phyloP scores from a whole-genome alignment of 2,113 vertebrate genomes.

The Manacus vitellinus region DNA sequence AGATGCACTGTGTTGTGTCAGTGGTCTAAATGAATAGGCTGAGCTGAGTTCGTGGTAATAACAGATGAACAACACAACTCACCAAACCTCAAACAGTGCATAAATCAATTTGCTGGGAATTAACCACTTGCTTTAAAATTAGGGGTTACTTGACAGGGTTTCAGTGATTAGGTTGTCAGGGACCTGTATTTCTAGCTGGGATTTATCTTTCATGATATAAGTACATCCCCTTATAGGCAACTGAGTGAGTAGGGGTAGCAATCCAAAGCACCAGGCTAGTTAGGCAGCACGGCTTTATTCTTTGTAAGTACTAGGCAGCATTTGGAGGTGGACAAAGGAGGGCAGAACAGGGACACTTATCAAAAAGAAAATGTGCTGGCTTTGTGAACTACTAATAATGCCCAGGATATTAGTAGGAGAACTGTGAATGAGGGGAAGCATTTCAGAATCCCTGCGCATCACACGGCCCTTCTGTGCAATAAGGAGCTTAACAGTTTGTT shows the following conservation, averaged over 20 bases:
- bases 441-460: constrained; percentile 42
- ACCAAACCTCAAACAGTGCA: constrained; percentile 80
- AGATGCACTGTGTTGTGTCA: constrained; percentile 79
- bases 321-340: constrained; percentile 56
- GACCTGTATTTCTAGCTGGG: constrained; percentile 73
- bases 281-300: constrained; percentile 35
- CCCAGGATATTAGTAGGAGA: constrained; percentile 15
- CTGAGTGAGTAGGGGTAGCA: constrained; percentile 3
- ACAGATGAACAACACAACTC: constrained; percentile 80
- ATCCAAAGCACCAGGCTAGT: constrained; percentile 32
- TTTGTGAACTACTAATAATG: constrained; percentile 47
- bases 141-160: constrained; percentile 81
- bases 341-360: constrained; percentile 41
- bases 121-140: constrained; percentile 82
- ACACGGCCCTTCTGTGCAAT: constrained; percentile 54
- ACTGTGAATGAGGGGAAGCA: constrained; percentile 16
- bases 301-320: constrained; percentile 21
- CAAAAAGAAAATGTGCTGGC: constrained; percentile 45
- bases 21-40: constrained; percentile 77
- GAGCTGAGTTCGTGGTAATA: constrained; percentile 75
- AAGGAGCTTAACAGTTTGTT: constrained; percentile 65
- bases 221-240: constrained; percentile 49
- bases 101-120: constrained; percentile 84
- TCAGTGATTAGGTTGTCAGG: constrained; percentile 77
- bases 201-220: constrained; percentile 74